A percentile compares a stretch with the other conserved stretches of the same genome.
These are phyloP conservation scores for Balaenoptera acutorostrata DNA, from an alignment of 2,113 vertebrate species.

Conservation along the genomic window DNA sequence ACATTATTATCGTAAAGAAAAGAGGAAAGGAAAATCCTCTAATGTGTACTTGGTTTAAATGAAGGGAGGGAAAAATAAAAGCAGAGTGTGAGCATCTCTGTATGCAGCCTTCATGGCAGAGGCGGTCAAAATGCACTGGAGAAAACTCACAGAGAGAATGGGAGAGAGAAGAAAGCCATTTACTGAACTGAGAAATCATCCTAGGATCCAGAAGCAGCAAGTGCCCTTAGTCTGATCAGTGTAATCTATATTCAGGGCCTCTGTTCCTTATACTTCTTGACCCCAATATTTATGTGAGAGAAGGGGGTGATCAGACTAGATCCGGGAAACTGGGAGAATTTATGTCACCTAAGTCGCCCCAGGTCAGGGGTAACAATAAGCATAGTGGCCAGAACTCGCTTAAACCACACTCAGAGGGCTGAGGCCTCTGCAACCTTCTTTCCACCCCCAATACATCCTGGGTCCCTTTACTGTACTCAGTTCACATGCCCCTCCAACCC, in stretches of 20 bases:
- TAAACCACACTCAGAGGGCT: not conserved
- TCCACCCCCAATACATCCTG: accelerated
- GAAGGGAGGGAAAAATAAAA: slow-evolving; percentile 64
- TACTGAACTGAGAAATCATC: not conserved
- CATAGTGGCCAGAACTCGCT: not conserved
- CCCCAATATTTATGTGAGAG: not conserved
- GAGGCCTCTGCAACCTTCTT: not conserved
- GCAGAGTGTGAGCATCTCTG: not conserved
- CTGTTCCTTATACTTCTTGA: not conserved
- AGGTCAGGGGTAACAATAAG: not conserved
- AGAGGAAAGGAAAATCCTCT: slow-evolving; percentile 66
- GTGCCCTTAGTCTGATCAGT: not conserved
- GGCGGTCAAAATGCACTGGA: not conserved
- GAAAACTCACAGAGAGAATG: not conserved
- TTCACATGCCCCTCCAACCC: not conserved
- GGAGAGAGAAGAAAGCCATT: not conserved
- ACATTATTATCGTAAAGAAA: slow-evolving; percentile 78
- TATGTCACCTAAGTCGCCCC: not conserved
- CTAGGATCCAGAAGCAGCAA: not conserved
- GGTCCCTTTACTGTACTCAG: not conserved
- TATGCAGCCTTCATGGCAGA: too few relatives aligned
- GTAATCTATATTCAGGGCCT: accelerated
- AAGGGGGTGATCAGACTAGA: not conserved
- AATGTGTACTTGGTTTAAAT: slow-evolving; percentile 71
- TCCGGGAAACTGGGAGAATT: not conserved